phyloP scores from a whole-genome alignment of 2,113 vertebrate species.

The Ceyx cyanopectus region DNA sequence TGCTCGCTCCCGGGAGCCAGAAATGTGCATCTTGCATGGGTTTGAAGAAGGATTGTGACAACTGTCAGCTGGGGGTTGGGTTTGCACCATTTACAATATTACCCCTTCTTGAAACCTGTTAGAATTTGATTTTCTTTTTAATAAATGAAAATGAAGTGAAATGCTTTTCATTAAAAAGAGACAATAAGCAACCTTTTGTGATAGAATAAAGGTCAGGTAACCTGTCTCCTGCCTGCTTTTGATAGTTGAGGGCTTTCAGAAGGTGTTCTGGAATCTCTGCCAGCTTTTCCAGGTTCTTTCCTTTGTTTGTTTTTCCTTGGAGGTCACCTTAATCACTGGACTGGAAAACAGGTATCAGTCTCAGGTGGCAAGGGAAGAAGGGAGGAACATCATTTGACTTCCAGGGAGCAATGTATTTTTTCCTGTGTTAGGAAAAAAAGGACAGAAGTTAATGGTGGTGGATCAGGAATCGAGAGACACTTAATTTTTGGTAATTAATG shows the following conservation, averaged over 20 bases:
- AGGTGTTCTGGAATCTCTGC: not conserved
- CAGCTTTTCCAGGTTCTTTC: not conserved
- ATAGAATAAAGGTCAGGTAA: not conserved
- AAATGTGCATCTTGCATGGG: not conserved
- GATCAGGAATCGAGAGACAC: not conserved
- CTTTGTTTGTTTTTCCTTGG: not conserved
- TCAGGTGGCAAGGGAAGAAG: not conserved
- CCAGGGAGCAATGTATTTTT: not conserved
- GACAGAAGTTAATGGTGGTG: not conserved
- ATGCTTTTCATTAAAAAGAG: not conserved
- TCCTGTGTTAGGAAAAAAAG: not conserved
- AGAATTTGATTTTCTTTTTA: not conserved
- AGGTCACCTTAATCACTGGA: not conserved
- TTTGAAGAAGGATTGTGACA: not conserved
- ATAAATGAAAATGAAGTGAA: not conserved
- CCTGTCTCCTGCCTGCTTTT: not conserved
- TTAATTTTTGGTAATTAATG: not conserved
- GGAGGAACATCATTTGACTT: not conserved
- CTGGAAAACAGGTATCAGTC: not conserved
- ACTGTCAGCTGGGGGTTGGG: not conserved
- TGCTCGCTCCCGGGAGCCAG: not conserved
- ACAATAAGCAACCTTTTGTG: not conserved
- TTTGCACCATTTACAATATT: not conserved
- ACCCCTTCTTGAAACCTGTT: not conserved
- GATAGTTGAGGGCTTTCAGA: not conserved